Conservation (phyloP, 1,140 invertebrate species). For the Parasteatoda tepidariorum region DNA sequence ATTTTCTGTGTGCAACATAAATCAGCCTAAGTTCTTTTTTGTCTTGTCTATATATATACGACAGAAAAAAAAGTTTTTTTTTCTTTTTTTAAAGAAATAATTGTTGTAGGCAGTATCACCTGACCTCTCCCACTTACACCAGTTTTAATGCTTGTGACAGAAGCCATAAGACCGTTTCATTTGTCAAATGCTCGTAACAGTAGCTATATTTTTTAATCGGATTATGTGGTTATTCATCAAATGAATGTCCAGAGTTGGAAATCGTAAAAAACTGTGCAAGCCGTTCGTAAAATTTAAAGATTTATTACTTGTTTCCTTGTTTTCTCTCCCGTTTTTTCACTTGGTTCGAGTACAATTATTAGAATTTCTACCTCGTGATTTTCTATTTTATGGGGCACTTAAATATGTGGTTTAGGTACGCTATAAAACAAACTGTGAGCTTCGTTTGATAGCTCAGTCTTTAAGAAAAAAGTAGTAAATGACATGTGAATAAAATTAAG, state of each 20-base stretch:
- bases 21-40: background rate
- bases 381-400: too few relatives aligned
- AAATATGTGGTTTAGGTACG: too few relatives aligned
- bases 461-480: too few relatives aligned
- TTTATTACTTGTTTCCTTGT: background rate
- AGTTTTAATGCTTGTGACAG: conserved; percentile 17
- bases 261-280: background rate
- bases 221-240: background rate
- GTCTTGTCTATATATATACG: background rate
- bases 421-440: too few relatives aligned
- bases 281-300: background rate
- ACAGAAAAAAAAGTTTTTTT: background rate
- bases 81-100: background rate
- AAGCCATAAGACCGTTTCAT: conserved; percentile 12
- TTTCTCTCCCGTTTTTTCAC: too few relatives aligned
- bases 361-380: too few relatives aligned
- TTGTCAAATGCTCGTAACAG: conserved; percentile 16
- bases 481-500: too few relatives aligned
- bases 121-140: background rate
- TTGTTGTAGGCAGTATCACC: background rate
- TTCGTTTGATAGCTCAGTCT: too few relatives aligned
- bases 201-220: conserved; percentile 2
- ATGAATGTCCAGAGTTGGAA: background rate
- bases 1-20: background rate
- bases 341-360: too few relatives aligned